Conservation (phyloP, 2,113 vertebrate genomes). For the Prinia subflava region DNA sequence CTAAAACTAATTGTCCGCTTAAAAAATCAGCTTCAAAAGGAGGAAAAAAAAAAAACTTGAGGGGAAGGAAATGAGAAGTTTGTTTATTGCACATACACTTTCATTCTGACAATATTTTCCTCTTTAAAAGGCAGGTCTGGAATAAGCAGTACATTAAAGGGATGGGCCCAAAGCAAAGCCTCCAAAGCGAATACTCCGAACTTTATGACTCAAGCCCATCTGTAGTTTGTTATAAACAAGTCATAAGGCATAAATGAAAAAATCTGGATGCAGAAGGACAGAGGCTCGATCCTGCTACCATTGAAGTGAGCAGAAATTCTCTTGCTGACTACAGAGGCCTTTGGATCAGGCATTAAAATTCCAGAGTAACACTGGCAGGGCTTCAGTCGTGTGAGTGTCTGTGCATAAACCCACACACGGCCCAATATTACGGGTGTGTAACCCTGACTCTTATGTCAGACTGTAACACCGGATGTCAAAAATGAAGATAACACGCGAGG, state of each 20-base stretch:
- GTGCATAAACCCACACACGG: not conserved
- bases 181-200: slow-evolving; percentile 31
- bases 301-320: slow-evolving; percentile 52
- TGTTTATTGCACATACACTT: slow-evolving; percentile 55
- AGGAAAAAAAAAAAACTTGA: not conserved
- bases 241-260: slow-evolving; percentile 68
- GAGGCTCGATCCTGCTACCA: slow-evolving; percentile 45
- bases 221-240: slow-evolving; percentile 67
- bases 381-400: slow-evolving; percentile 25
- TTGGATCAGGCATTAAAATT: slow-evolving; percentile 58
- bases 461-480: slow-evolving; percentile 56
- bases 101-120: slow-evolving; percentile 57
- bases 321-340: slow-evolving; percentile 55
- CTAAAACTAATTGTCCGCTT: slow-evolving; percentile 41
- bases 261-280: slow-evolving; percentile 59
- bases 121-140: slow-evolving; percentile 49
- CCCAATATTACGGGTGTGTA: not conserved
- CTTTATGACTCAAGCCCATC: slow-evolving; percentile 65
- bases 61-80: slow-evolving; percentile 50
- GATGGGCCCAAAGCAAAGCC: slow-evolving; percentile 54
- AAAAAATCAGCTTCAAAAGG: slow-evolving; percentile 49
- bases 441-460: slow-evolving; percentile 1
- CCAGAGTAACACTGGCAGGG: slow-evolving; percentile 51
- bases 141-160: slow-evolving; percentile 51
- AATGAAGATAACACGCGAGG: slow-evolving; percentile 69